A percentile compares a stretch with the other conserved stretches of the same genome.
These are phyloP conservation scores for Hylaeus anthracinus DNA, from an alignment of 1,140 invertebrate species.

Conservation along the genomic window DNA sequence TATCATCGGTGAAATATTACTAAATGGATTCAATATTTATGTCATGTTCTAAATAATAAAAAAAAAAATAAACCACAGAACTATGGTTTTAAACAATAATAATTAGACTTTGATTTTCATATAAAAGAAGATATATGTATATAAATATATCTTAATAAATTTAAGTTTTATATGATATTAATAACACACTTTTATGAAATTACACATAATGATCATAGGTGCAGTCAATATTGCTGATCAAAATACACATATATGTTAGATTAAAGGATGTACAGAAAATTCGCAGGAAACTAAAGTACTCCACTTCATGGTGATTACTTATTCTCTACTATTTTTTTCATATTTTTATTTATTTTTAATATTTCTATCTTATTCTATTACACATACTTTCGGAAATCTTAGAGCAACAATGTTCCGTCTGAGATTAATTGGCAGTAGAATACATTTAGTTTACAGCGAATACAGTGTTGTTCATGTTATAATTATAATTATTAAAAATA, in stretches of 20 bases:
- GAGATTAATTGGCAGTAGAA: slow-evolving; percentile 46
- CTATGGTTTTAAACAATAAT: slow-evolving; percentile 5
- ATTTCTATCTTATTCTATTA: slow-evolving; percentile 31
- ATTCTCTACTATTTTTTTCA: slow-evolving; percentile 29
- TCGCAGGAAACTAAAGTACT: slow-evolving; percentile 51
- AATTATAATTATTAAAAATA: slow-evolving; percentile 51
- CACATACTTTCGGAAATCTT: slow-evolving; percentile 47
- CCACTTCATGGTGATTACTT: slow-evolving; percentile 26
- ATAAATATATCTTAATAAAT: slow-evolving; percentile 35
- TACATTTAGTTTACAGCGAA: slow-evolving; percentile 60
- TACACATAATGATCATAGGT: slow-evolving; percentile 19
- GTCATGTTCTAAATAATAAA: background rate
- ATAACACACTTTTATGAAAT: slow-evolving; percentile 29
- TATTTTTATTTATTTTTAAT: slow-evolving; percentile 26
- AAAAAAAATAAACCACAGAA: slow-evolving; percentile 6
- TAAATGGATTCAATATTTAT: background rate
- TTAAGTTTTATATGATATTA: slow-evolving; percentile 27
- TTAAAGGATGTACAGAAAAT: slow-evolving; percentile 29
- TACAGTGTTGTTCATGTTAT: slow-evolving; percentile 37
- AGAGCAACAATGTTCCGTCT: slow-evolving; percentile 16
- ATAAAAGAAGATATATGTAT: slow-evolving; percentile 3
- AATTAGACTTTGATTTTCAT: slow-evolving; percentile 15
- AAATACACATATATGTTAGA: slow-evolving; percentile 45
- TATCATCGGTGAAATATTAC: background rate
- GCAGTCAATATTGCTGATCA: slow-evolving; percentile 34